Evolutionary conservation across 1,140 invertebrate genomes (phyloP).

Genomic region (Chelonus insularis): DNA sequence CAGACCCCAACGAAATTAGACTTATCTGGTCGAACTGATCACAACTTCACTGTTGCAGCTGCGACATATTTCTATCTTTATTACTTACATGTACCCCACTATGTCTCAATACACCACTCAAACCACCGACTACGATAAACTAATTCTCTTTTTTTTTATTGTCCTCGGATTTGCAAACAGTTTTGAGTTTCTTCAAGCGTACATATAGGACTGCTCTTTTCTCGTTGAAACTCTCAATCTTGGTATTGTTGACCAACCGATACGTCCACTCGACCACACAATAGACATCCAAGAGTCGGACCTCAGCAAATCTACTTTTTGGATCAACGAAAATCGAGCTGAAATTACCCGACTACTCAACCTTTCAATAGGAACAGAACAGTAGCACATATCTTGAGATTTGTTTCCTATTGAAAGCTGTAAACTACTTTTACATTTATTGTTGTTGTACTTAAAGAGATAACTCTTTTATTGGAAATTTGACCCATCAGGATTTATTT

Average conservation of each 20-base stretch:
- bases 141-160: constrained; percentile 18
- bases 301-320: constrained; percentile 5
- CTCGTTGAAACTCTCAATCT: constrained; percentile 28
- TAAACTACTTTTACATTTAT: no score
- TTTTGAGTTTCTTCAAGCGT: constrained; percentile 20
- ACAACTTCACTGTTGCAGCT: constrained; percentile 35
- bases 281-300: constrained; percentile 1
- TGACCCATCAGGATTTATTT: no score
- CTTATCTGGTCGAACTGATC: constrained; percentile 44
- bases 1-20: constrained; percentile 41
- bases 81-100: not conserved
- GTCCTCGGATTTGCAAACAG: constrained; percentile 23
- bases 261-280: constrained; percentile 13
- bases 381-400: no score
- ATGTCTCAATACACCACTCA: not conserved
- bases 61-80: constrained; percentile 21
- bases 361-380: not conserved
- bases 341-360: not conserved
- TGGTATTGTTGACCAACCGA: constrained; percentile 13
- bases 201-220: constrained; percentile 35
- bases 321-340: constrained; percentile 1
- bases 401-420: no score
- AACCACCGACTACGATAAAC: constrained; percentile 7
- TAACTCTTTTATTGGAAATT: no score
- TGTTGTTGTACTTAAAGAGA: no score